Percentiles rank a stretch among this genome's conserved stretches.
phyloP scores from a whole-genome alignment of 2,113 vertebrate species.

The Cottus gobio region DNA sequence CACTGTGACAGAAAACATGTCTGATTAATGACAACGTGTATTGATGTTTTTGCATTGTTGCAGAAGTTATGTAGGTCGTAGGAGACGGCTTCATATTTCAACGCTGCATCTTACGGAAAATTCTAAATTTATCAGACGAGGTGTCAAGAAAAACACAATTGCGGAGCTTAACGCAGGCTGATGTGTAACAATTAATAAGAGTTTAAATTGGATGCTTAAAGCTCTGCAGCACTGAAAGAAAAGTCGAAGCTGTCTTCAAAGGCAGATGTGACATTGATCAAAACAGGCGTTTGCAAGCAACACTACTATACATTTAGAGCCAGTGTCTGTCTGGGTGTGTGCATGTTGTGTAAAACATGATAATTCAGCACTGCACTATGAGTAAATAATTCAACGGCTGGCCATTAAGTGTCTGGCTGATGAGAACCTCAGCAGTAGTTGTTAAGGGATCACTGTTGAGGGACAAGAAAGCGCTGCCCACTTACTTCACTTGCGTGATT shows the following conservation, averaged over 20 bases:
- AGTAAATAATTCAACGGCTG: conserved; percentile 32
- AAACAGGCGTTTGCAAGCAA: background rate
- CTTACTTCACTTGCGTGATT: conserved; percentile 24
- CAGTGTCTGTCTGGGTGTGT: background rate
- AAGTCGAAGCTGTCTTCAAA: background rate
- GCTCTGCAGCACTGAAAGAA: conserved; percentile 4
- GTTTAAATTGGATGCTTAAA: conserved; percentile 6
- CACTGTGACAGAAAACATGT: conserved; percentile 22
- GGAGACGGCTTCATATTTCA: conserved; percentile 35
- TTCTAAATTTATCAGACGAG: conserved; percentile 26
- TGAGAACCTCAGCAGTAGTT: conserved; percentile 35
- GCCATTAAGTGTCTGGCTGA: conserved; percentile 44
- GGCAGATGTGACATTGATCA: conserved; percentile 16
- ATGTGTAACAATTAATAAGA: background rate
- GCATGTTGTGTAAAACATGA: conserved; percentile 10
- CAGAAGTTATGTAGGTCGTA: background rate
- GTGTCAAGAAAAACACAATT: conserved; percentile 19
- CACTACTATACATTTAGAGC: background rate
- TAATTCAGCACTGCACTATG: background rate
- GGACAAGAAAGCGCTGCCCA: conserved; percentile 22
- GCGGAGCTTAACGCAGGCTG: background rate
- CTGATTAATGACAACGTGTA: conserved; percentile 40
- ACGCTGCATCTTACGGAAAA: background rate
- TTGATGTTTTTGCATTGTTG: conserved; percentile 28
- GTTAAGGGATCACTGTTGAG: conserved; percentile 36